Conservation (phyloP, 1,140 invertebrate species). For the Drosophila littoralis region DNA sequence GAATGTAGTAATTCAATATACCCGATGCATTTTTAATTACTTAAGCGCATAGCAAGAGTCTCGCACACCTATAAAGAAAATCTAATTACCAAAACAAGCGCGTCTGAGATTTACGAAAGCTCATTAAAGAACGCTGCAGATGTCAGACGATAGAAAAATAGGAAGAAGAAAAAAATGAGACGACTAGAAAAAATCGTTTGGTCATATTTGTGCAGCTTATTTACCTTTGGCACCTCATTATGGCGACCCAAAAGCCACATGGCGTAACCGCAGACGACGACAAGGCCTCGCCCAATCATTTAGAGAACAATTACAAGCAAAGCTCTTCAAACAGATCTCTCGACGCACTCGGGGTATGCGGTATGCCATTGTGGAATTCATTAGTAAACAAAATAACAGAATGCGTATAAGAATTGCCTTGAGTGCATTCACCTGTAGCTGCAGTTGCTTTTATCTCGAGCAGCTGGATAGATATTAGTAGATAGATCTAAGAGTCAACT, state of each 20-base stretch:
- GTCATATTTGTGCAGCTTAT: slow-evolving; percentile 50
- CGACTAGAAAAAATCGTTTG: slow-evolving; percentile 34
- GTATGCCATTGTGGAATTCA: slow-evolving; percentile 67
- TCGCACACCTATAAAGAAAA: slow-evolving; percentile 25
- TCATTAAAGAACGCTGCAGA: slow-evolving; percentile 70
- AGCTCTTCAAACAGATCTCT: slow-evolving; percentile 61
- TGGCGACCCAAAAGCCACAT: slow-evolving; percentile 69
- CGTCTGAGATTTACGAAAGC: slow-evolving; percentile 39
- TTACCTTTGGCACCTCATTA: slow-evolving; percentile 78
- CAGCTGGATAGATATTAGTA: slow-evolving; percentile 15
- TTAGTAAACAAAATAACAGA: slow-evolving; percentile 76
- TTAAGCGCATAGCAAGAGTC: background rate
- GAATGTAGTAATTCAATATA: background rate
- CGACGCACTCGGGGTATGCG: slow-evolving; percentile 43
- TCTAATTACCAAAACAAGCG: slow-evolving; percentile 59
- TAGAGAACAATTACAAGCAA: slow-evolving; percentile 72
- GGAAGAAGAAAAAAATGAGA: slow-evolving; percentile 33
- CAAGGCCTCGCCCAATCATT: slow-evolving; percentile 72
- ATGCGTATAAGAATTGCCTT: background rate
- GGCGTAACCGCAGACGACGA: slow-evolving; percentile 64
- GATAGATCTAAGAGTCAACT: slow-evolving; percentile 49
- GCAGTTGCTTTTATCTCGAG: slow-evolving; percentile 13
- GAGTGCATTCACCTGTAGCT: slow-evolving; percentile 70
- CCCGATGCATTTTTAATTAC: background rate
- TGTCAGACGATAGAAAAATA: slow-evolving; percentile 28